Base-by-base conservation (phyloP, 2,888 invertebrate genomes). In the Caenorhabditis sp. region DNA sequence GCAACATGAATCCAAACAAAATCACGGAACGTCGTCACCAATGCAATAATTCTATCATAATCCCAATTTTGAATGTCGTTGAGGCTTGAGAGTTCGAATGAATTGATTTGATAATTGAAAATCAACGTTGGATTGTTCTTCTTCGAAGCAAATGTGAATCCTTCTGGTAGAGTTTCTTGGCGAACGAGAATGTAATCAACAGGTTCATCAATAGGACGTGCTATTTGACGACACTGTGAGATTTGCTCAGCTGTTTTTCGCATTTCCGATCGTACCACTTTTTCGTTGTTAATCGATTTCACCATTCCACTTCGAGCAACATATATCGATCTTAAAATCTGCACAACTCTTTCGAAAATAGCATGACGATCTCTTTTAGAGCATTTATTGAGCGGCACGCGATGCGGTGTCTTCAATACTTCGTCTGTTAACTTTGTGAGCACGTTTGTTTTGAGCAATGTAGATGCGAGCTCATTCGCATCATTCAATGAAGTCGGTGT, bases 1-100 rank as follows among this genome's bases (percentile, higher is more conserved):
- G 74, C 74, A 21, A 74, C 69, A 49, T 70, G 69, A 63, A 74
- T 64, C 74, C 74, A 74, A 3, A 57, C 27, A 23, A 69, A 74
- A 49, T 74, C 59, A 4, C 74, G 36, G 4, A 74, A 58, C 14
- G 49, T 50, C 21, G 54, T 57, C 8, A 74, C 38, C 27, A 73
- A 63, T 7, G 25, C n/a, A 20, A 69, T 23, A 7, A 68, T 8
- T 7, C 62, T 25, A 17, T 52, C 20, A 4, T 54, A n/a, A 3
- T 49, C 20, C 73, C 73, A 73, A 0, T 5, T 4, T 53, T 21
- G 53, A 53, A 53, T n/a, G 14, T 1, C 50, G 25, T 4, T 59
- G 21, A 4, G 54, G 50, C 23, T 26, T 17, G 3, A 10, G 3
- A 7, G 17, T 17, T 17, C 10, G 5, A 53, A 53, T 21, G 23